Base-by-base conservation (phyloP, 1,140 invertebrate genomes). In the Tetramorium simillimum region DNA sequence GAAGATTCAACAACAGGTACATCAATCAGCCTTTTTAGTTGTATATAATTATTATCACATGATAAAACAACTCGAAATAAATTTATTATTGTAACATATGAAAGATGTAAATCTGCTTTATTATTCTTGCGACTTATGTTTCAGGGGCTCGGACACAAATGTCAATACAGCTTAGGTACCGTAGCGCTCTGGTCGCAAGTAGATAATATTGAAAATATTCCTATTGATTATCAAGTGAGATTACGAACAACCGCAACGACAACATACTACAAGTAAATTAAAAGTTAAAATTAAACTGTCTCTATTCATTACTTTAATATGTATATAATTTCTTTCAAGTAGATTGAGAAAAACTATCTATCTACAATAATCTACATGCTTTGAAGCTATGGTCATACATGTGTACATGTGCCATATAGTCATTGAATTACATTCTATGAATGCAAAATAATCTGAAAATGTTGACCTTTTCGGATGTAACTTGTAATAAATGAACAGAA, bases 121-220 rank as follows among this genome's bases (percentile, higher is more conserved):
- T 18, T 70, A 10, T 43, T 85, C 12, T 49, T 69, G 21, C 10
- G 4, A 63, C 40, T 75, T 75, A 16, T 72, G 40, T 75, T 46
- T 56, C 7, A 95, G 94, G 95, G 95, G 2, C 88, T 95, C 58
- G 93, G 93, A 4, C 95, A 96, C 85, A 95, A 95, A 91, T 96
- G 96, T 86, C 94, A 93, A 49, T 96, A 96, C 81, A 96, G 95
- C 87, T 92, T 96, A 82, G 96, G 96, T 43, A 96, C 96, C n/a
- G 93, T 96, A 58, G 96, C 95, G 28, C 86, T 95, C 62, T 96
- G 96, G 96, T 93, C 91, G 58, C 95, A 95, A 89, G 92, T 91
- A 24, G 91, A 92, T 82, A 92, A 91, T 75, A 94, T 96, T 58
- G 90, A 94, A 86, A 95, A 93, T 82, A 94, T 96, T 85, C 93